Conservation (phyloP, 2,888 invertebrate genomes). For the Apotomis betuletana region DNA sequence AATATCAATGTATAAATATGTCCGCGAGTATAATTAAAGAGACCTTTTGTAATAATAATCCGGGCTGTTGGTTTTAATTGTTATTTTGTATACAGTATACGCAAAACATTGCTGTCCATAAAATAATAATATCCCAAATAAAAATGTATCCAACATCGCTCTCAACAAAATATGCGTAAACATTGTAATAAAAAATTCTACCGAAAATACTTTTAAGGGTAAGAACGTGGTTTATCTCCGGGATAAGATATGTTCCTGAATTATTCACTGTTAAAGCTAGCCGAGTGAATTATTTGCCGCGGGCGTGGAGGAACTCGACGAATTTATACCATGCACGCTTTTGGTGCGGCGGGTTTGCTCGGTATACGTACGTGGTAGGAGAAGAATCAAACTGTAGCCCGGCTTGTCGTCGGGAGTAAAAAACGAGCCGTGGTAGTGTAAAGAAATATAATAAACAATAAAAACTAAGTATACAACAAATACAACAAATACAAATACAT, state of each 20-base stretch:
- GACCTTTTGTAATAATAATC: too few relatives aligned
- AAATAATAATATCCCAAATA: neutral
- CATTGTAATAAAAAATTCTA: slow-evolving; percentile 22
- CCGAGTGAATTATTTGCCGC: slow-evolving; percentile 40
- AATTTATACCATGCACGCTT: slow-evolving; percentile 33
- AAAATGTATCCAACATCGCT: neutral
- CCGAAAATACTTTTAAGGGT: slow-evolving; percentile 35
- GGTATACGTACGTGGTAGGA: neutral
- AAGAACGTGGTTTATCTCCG: slow-evolving; percentile 39
- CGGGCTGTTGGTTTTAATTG: too few relatives aligned
- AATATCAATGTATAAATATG: too few relatives aligned
- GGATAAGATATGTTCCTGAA: slow-evolving; percentile 41
- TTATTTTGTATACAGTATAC: too few relatives aligned
- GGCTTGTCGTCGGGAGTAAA: too few relatives aligned
- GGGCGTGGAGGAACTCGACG: slow-evolving; percentile 32
- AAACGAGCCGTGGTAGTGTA: too few relatives aligned
- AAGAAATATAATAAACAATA: too few relatives aligned
- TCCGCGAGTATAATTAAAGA: too few relatives aligned
- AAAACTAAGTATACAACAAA: too few relatives aligned
- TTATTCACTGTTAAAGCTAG: slow-evolving; percentile 42
- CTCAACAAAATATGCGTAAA: slow-evolving; percentile 28
- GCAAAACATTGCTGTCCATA: neutral
- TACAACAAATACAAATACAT: too few relatives aligned
- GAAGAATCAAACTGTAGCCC: too few relatives aligned
- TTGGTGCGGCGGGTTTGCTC: slow-evolving; percentile 20